Evolutionary conservation across 1,140 invertebrate species (phyloP), one percentile per base, ranked within the genome.

Genomic region (Thaumatotibia leucotreta): DNA sequence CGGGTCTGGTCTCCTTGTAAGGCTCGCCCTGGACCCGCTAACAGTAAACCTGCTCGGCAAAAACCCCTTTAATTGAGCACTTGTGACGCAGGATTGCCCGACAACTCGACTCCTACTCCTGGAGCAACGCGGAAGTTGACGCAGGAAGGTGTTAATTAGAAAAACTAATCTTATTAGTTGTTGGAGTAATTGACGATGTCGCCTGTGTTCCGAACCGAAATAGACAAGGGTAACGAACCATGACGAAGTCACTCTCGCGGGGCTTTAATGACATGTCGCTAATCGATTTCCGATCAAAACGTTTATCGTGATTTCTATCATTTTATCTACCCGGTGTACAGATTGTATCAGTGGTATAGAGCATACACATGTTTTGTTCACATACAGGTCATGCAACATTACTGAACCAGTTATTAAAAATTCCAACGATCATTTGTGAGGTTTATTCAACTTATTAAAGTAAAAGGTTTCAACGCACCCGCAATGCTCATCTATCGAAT

Each of bases 1-100:
- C 77, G 72, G 75, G 77, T 77, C 84, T 52, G 70, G 77, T 84
- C 73, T 82, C 84, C 84, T 79, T 87, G 61, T 84, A 87, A 66
- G 84, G 84, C 68, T 77, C 73, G 74, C 73, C 76, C 75, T 83
- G 75, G 78, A 79, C 81, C 68, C 73, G 72, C 76, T 85, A 87
- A 87, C 83, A 78, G 84, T 85, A 85, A 73, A 79, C 73, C 71
- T 64, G 73, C 75, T 72, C 27, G 33, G 79, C 69, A 82, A 84
- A 82, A 83, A 75, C 61, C 82, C 61, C 32, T 22, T 75, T 83
- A 83, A 84, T 83, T 84, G 75, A 68, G 23, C 24, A 45, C 50
- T 23, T 24, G 50, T n/a, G n/a, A n/a, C 50, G 50, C n/a, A 24
- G 52, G 52, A 58, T 58, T 58, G 52, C 17, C 24, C 52, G 20